These are phyloP conservation scores for Paratilapia polleni DNA, from an alignment of 2,113 vertebrate species.

Conservation along the genomic window DNA sequence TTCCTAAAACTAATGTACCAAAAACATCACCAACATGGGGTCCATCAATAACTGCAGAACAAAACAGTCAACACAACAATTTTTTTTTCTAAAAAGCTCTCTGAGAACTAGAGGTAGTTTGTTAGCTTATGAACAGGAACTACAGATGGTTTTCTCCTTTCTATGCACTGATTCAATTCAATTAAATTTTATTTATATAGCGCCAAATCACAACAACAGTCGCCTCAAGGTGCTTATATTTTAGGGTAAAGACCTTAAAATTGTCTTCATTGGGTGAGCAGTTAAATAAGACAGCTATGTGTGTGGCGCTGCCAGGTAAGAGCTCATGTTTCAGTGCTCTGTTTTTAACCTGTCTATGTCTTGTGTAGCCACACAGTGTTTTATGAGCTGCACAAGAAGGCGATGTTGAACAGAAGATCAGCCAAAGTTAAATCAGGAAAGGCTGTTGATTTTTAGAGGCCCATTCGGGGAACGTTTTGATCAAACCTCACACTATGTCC, in stretches of 20 bases:
- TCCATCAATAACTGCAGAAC: background rate
- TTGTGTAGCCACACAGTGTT: background rate
- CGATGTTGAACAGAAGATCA: background rate
- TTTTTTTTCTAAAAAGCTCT: background rate
- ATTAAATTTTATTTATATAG: too few species aligned
- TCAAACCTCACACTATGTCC: background rate
- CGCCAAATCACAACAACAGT: too few species aligned
- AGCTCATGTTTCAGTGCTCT: background rate
- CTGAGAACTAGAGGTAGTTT: background rate
- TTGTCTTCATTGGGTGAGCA: background rate
- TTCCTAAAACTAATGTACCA: background rate
- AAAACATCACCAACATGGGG: background rate
- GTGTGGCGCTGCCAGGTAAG: background rate
- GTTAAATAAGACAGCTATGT: background rate
- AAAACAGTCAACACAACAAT: too few species aligned
- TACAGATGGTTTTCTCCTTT: background rate
- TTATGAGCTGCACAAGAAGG: background rate
- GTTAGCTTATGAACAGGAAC: background rate
- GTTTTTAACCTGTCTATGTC: background rate
- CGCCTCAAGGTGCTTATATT: too few species aligned
- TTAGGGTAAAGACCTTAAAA: too few species aligned
- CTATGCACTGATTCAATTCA: background rate
- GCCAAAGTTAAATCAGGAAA: background rate
- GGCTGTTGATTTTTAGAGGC: background rate
- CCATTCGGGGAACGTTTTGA: background rate